These are phyloP conservation scores for Euzophera pinguis DNA, from an alignment of 2,888 invertebrate species.

Conservation along the genomic window DNA sequence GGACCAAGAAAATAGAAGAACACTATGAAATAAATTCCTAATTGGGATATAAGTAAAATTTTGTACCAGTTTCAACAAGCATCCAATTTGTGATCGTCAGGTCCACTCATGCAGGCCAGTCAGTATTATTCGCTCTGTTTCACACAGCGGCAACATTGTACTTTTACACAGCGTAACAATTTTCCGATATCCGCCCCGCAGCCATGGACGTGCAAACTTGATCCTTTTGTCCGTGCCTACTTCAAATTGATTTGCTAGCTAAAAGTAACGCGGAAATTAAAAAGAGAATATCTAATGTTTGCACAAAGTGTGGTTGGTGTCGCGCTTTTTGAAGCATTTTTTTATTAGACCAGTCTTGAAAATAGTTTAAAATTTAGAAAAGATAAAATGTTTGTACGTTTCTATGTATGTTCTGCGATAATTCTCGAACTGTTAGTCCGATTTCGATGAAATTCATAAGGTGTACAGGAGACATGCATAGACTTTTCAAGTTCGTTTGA, in stretches of 20 bases:
- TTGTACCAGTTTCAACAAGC: background rate
- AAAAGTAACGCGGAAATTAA: background rate
- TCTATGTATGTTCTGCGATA: too few relatives aligned
- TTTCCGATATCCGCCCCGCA: slow-evolving; percentile 2
- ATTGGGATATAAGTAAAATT: too few relatives aligned
- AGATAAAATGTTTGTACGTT: too few relatives aligned
- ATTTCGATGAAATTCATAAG: too few relatives aligned
- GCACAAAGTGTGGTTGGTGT: background rate
- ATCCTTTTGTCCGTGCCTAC: background rate
- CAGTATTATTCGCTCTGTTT: slow-evolving; percentile 34
- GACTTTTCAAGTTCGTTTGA: too few relatives aligned
- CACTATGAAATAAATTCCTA: too few relatives aligned
- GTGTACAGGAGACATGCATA: too few relatives aligned
- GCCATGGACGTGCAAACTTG: background rate
- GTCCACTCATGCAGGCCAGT: slow-evolving; percentile 21
- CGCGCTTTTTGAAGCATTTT: too few relatives aligned
- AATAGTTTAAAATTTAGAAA: too few relatives aligned
- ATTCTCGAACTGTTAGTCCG: too few relatives aligned
- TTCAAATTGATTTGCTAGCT: background rate
- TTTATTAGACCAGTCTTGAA: background rate
- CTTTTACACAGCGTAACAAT: slow-evolving; percentile 16
- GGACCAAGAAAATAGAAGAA: too few relatives aligned
- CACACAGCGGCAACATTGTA: slow-evolving; percentile 37
- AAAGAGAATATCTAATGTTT: background rate
- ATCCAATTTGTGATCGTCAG: slow-evolving; percentile 19